Evolutionary conservation across 2,888 invertebrate genomes (phyloP).

Genomic region (Leptinotarsa haldemani): DNA sequence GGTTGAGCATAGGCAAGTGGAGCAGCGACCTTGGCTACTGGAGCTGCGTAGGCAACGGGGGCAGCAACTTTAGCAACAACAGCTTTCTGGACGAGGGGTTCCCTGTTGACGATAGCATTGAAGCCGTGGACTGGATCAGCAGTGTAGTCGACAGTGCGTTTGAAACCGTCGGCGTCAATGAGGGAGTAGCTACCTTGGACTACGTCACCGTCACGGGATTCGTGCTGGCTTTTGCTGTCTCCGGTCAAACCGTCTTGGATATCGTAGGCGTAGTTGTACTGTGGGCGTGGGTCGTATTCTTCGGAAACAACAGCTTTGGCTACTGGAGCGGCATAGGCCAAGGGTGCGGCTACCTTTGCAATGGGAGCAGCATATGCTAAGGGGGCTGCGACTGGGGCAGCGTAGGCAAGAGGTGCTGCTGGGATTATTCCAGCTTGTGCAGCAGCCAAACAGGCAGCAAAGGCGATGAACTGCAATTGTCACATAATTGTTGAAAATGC

Average conservation of each 20-base stretch:
- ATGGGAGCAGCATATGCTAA: slow-evolving; percentile 51
- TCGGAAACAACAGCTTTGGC: slow-evolving; percentile 52
- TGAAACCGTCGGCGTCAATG: slow-evolving; percentile 72
- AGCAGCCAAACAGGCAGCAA: slow-evolving; percentile 49
- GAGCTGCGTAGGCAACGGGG: slow-evolving; percentile 32
- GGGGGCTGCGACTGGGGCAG: slow-evolving; percentile 38
- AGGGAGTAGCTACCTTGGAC: slow-evolving; percentile 71
- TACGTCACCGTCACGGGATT: slow-evolving; percentile 71
- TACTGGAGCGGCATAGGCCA: slow-evolving; percentile 48
- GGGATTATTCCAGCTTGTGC: slow-evolving; percentile 61
- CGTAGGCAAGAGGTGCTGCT: slow-evolving; percentile 35
- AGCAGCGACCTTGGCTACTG: slow-evolving; percentile 32
- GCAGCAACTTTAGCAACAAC: slow-evolving; percentile 43
- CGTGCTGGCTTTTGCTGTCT: slow-evolving; percentile 72
- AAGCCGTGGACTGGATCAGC: slow-evolving; percentile 70
- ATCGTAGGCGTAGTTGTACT: slow-evolving; percentile 71
- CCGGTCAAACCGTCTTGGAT: slow-evolving; percentile 71
- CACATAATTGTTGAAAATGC: background rate
- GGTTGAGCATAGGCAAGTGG: slow-evolving; percentile 44
- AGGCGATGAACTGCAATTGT: slow-evolving; percentile 43
- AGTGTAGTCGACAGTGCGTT: slow-evolving; percentile 73
- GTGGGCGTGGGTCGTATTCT: slow-evolving; percentile 63
- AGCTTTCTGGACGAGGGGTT: slow-evolving; percentile 57
- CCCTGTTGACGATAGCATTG: slow-evolving; percentile 70
- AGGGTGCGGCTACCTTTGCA: slow-evolving; percentile 56